Base-by-base conservation (phyloP, 2,797 vertebrate species). In the Pseudochaenichthys georgianus region DNA sequence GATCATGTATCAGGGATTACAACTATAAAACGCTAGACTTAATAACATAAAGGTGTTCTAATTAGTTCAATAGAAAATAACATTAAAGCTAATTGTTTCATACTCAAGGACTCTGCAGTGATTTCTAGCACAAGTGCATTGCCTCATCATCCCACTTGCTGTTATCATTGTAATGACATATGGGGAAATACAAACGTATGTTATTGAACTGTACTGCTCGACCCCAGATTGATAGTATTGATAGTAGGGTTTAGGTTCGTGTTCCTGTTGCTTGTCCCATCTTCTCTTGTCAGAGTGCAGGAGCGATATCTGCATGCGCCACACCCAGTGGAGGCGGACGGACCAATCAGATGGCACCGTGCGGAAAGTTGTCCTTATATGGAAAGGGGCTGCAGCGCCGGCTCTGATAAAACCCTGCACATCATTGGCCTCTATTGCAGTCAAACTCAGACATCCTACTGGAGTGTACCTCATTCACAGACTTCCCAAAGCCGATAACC, bases 321-420 rank as follows among this genome's bases (percentile, higher is more conserved):
- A 93, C 93, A 77, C 94, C 90, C 91, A 91, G 88, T 92, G 92
- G 92, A 94, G 64, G 90, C 87, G 75, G 86, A 61, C 1, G 4
- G 72, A 83, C 97, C 97, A 97, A 99, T 97, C 91, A 93, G 87
- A 86, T 57, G 17, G 8, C 89, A 89, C 92, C 69, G 90, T 94
- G 95, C 92, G 94, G 94, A 97, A 98, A 97, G 96, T 95, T 96
- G 89, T 95, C 97, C 98, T 98, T 98, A 94, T 99, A 98, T 98
- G 98, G 98, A 95, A 88, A 92, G 95, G 94, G 96, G 96, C 83
- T 92, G 93, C 93, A 92, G 87, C 81, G 23, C 51, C 57, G 73
- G 89, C 88, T 67, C 85, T 10, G 11, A 97, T 98, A 98, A 96
- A 97, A 92, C 17, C 85, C 83, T 28, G 88, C 81, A 42, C 4